Base-by-base conservation (phyloP, 2,888 invertebrate species). In the Patella ulyssiponensis region DNA sequence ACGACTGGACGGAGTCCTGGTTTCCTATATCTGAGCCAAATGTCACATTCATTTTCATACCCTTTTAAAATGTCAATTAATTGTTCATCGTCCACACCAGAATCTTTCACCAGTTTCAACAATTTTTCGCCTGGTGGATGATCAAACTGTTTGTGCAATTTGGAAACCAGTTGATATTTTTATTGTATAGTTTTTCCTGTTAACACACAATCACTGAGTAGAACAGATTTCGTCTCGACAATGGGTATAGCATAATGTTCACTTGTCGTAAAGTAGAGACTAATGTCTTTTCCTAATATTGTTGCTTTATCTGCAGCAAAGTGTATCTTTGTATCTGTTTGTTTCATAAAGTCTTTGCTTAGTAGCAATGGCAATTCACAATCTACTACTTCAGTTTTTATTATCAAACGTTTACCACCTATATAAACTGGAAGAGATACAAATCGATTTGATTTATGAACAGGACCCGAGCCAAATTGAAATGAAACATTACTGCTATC, bases 291-390 rank as follows among this genome's bases (percentile, higher is more conserved):
- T 64, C 64, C 20, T 11, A 64, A 64, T n/a, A 64, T 64, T 9
- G 1, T 64, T 64, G 64, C 64, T 20, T 20, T 23, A 64, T 64
- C 3, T 5, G n/a, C 23, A 11, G 23, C 64, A 64, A 64, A 64
- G 20, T 64, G 23, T 64, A 64, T 64, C 23, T 64, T 64, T 4
- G 64, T 64, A 23, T 23, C 64, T 20, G 64, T 64, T 64, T 11
- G 11, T 20, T 64, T 64, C 64, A 64, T 64, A n/a, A n/a, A 64
- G 20, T 64, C 64, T 64, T 64, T 64, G 14, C 23, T 64, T 14
- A 64, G 23, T 20, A 64, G 64, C 23, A 64, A 20, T 64, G 64
- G 64, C 64, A 64, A 12, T 20, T 64, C 64, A 64, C 64, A 64
- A 64, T 64, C 64, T 23, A 64, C 2, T 27, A 27, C 27, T 27